Evolutionary conservation across 2,113 vertebrate species (phyloP).

Genomic region (Cyprinodon tularosa): DNA sequence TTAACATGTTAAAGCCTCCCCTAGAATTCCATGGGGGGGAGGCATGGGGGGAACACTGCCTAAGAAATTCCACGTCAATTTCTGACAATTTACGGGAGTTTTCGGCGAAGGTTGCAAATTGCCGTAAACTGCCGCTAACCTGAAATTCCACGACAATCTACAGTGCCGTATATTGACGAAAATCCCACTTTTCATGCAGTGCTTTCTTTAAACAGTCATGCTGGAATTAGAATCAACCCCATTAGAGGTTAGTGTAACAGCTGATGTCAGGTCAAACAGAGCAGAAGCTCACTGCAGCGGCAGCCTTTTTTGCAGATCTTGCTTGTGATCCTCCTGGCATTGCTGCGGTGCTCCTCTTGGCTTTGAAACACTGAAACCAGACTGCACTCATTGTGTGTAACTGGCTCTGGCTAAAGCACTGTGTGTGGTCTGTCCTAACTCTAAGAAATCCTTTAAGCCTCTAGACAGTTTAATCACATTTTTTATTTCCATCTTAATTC

Average conservation of each 20-base stretch:
- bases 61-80: no score
- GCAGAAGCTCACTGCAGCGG: conserved; percentile 9
- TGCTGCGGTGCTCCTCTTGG: conserved; percentile 12
- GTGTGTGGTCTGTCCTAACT: conserved; percentile 20
- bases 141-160: no score
- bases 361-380: conserved; percentile 29
- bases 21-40: no score
- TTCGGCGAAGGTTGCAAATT: no score
- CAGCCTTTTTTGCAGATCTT: conserved; percentile 10
- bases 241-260: conserved; percentile 24
- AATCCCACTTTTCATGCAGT: no score
- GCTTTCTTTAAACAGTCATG: conserved; percentile 56
- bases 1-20: no score
- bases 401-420: conserved; percentile 9
- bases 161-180: no score
- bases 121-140: no score
- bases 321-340: neutral
- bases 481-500: neutral
- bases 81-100: no score
- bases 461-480: conserved; percentile 1
- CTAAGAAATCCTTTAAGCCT: neutral
- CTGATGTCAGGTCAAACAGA: conserved; percentile 52
- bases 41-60: no score
- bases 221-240: conserved; percentile 53
- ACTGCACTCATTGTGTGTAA: neutral